Evolutionary conservation across 2,888 invertebrate species (phyloP), one percentile per base, ranked within the genome.

Genomic region (Rapana venosa): DNA sequence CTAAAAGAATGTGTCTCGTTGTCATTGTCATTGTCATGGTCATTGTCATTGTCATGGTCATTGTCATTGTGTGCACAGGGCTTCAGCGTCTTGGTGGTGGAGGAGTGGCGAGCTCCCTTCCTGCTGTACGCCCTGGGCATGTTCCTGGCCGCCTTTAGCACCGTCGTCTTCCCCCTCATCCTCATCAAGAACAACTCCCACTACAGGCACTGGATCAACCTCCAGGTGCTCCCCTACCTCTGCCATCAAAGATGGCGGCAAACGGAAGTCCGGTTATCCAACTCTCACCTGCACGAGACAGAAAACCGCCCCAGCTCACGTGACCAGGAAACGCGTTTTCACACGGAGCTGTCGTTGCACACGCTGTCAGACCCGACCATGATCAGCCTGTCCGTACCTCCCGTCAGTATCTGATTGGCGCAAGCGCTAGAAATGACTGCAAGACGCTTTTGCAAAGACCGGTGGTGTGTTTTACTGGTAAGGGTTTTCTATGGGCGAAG

Each of bases 91-190:
- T 35, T 36, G n/a, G 32, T 81, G 15, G 61, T 88, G 35, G 83
- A 88, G 83, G 66, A 84, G 30, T 88, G 88, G 88, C 83, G 84
- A 70, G 88, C 88, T 0, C 88, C 88, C 1, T 88, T 88, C 88
- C 30, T 70, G 4, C 47, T 88, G 84, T 88, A 88, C 84, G 83
- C 66, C 26, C 8, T 83, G 66, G 88, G 88, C 35, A 81, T 47
- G 58, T 81, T 83, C 70, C 84, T 88, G 88, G 88, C n/a, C 36
- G 17, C 36, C 13, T 36, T 88, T 66, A 88, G 32, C 70, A 88
- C 88, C 4, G 88, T 88, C 26, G 56, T 88, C 17, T 81, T 81
- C 66, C 88, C 88, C 30, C 22, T 88, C n/a, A 84, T 84, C 70
- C 88, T 88, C 36, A 88, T 88, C 47, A 88, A 56, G 30, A 84